A percentile compares a stretch with the other conserved stretches of the same genome.
phyloP scores from a whole-genome alignment of 2,113 vertebrate genomes.

The Mus musculus region GRCm39 chr7:56282001-56282500 shows the following conservation, averaged over 20 bases:
- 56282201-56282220: background rate
- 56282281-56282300: background rate
- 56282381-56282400: background rate
- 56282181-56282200: background rate
- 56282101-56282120: background rate
- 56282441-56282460: background rate
- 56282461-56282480: background rate
- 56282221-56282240: background rate
- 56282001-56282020: background rate
- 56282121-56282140: background rate
- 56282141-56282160: background rate
- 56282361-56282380: background rate
- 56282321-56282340: background rate
- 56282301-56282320: background rate
- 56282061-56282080: background rate
- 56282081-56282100: background rate
- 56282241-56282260: background rate
- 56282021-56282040: background rate
- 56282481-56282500: background rate
- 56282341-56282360: background rate
- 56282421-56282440: background rate
- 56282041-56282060: background rate
- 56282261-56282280: background rate
- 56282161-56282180: background rate
- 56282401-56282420: background rate